Evolutionary conservation across 2,797 vertebrate species (phyloP), one percentile per base, ranked within the genome.

Genomic region (Peromyscus melanophrys): DNA sequence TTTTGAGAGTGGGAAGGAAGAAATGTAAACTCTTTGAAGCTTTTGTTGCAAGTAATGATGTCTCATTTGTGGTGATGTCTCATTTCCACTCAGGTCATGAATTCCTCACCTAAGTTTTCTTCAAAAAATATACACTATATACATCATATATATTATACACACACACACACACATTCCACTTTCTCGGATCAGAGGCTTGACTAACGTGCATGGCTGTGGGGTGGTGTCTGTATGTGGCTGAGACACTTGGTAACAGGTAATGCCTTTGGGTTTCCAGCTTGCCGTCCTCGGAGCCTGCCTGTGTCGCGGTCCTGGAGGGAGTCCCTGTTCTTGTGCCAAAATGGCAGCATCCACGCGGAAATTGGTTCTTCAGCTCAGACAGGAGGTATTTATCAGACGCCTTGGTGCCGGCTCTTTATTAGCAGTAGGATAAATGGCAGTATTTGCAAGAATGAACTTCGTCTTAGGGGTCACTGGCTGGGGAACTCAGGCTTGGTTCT

Each of bases 221-320:
- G 4, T 5, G 65, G 25, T 49, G 71, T 65, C 25, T 90, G 61
- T 63, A 34, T 27, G 29, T 4, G 25, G 76, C 61, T n/a, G 67
- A 61, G 34, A 23, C 88, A 25, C 63, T 92, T 88, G 9, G 40
- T 96, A 89, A 97, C 4, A 10, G 25, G 13, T 25, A 46, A 86
- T 98, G 73, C 40, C 93, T 94, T 95, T 73, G 97, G 40, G 96
- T 95, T 98, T 97, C 4, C 92, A 99, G 99, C 95, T 99, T 96
- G 99, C 99, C 0, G 99, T 99, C 49, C 98, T 99, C 3, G 99
- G 99, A 84, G 99, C 99, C 77, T 99, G 99, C 92, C 97, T 98
- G 71, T 99, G 98, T 94, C 96, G 5, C 0, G 81, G 98, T 29
- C 92, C 97, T 0, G 96, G 83, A 43, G 98, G 97, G 31, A 98